Conservation (phyloP, 2,113 vertebrate genomes). For the Halcyon senegalensis region DNA sequence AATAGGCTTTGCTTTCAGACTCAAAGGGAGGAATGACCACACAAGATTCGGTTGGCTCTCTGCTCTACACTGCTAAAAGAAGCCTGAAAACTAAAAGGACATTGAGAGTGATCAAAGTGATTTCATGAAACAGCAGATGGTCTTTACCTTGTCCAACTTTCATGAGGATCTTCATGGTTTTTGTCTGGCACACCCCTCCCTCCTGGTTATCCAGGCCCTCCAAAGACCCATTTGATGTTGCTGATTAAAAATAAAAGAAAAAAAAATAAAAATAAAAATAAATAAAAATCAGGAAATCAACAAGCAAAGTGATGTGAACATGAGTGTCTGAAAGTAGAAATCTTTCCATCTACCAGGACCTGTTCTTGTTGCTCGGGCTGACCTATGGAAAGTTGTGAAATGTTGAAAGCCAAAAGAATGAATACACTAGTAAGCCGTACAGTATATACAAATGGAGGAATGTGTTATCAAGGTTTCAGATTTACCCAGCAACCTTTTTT, state of each 20-base stretch:
- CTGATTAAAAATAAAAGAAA: slow-evolving; percentile 85
- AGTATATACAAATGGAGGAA: slow-evolving; percentile 39
- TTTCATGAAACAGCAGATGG: slow-evolving; percentile 64
- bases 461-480: slow-evolving; percentile 49
- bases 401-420: slow-evolving; percentile 73
- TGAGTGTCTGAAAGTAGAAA: slow-evolving; percentile 73
- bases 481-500: slow-evolving; percentile 26
- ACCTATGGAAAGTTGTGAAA: slow-evolving; percentile 66
- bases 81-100: slow-evolving; percentile 50
- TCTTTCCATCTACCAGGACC: slow-evolving; percentile 59
- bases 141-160: slow-evolving; percentile 99
- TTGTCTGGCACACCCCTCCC: slow-evolving; percentile 97
- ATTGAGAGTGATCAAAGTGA: slow-evolving; percentile 51
- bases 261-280: slow-evolving; percentile 72
- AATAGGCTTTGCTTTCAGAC: slow-evolving; percentile 61
- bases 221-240: slow-evolving; percentile 97
- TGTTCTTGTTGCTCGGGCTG: slow-evolving; percentile 54
- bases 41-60: not conserved
- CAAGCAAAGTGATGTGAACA: slow-evolving; percentile 79
- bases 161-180: slow-evolving; percentile 99
- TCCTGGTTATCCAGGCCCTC: slow-evolving; percentile 99
- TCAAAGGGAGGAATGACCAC: slow-evolving; percentile 17
- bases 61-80: slow-evolving; percentile 29
- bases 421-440: slow-evolving; percentile 44
- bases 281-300: slow-evolving; percentile 77